These are phyloP conservation scores for Protophormia terraenovae DNA, from an alignment of 2,888 invertebrate genomes.

Conservation along the genomic window DNA sequence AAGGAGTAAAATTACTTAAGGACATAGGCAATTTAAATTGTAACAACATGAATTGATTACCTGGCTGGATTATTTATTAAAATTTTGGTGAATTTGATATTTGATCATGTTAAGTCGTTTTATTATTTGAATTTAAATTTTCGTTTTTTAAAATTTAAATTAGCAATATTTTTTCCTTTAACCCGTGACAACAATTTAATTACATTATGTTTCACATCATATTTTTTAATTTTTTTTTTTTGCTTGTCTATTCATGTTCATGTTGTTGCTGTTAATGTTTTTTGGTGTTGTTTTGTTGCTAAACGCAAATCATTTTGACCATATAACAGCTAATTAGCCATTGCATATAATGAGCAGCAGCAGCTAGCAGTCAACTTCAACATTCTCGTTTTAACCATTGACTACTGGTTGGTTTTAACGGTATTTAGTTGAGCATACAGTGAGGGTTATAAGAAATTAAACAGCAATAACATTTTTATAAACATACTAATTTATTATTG, in stretches of 20 bases:
- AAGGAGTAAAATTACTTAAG: neutral
- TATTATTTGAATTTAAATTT: neutral
- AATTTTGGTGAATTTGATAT: neutral
- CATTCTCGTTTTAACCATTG: neutral
- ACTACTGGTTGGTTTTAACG: neutral
- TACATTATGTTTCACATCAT: constrained; percentile 33
- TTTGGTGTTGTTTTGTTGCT: neutral
- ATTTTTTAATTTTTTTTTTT: neutral
- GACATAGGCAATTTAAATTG: neutral
- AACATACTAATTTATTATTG: too few species aligned
- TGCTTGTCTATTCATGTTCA: neutral
- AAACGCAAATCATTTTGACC: constrained; percentile 54
- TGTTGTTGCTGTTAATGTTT: neutral
- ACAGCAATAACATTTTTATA: neutral
- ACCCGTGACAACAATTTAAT: constrained; percentile 30
- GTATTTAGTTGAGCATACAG: neutral
- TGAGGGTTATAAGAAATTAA: neutral
- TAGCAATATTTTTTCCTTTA: neutral
- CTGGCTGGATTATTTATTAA: neutral
- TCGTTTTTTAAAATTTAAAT: neutral
- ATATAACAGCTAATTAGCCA: constrained; percentile 59
- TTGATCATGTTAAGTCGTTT: neutral
- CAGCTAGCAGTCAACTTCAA: too few species aligned
- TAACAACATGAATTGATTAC: neutral
- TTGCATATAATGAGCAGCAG: constrained; percentile 50